A percentile compares a stretch with the other conserved stretches of the same genome.
phyloP scores from a whole-genome alignment of 30 jellyfish, hydroid and myxozoan genomes.

The Catostylus mosaicus region DNA sequence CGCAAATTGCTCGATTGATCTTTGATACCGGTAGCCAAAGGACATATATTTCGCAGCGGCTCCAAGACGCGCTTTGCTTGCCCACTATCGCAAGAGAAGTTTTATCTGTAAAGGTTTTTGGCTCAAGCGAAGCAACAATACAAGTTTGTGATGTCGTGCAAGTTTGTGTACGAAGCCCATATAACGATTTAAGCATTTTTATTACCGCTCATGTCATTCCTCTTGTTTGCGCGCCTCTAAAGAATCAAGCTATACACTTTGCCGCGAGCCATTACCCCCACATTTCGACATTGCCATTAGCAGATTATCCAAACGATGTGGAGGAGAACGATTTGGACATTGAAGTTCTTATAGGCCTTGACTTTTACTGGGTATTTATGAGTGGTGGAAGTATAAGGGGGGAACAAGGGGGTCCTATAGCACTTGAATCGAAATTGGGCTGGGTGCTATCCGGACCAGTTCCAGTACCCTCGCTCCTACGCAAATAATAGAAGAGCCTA shows the following conservation, averaged over 20 bases:
- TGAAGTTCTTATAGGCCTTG: slow-evolving; percentile 44
- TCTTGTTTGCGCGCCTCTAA: slow-evolving; percentile 23
- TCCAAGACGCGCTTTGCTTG: background rate
- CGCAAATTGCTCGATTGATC: background rate
- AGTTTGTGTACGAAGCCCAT: slow-evolving; percentile 39
- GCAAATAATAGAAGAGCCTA: slow-evolving; percentile 20
- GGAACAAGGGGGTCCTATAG: slow-evolving; percentile 41
- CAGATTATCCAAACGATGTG: slow-evolving; percentile 24
- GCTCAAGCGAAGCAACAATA: slow-evolving; percentile 3
- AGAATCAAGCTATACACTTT: slow-evolving; percentile 28
- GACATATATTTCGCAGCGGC: too few relatives aligned
- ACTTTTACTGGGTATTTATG: slow-evolving; percentile 33
- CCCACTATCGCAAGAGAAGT: slow-evolving; percentile 30
- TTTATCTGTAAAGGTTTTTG: slow-evolving; percentile 1
- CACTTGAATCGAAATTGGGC: slow-evolving; percentile 30
- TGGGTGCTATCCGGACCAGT: slow-evolving; percentile 38
- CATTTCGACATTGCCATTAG: slow-evolving; percentile 21
- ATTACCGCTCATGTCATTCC: slow-evolving; percentile 62
- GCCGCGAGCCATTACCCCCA: slow-evolving; percentile 46
- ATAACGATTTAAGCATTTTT: slow-evolving; percentile 2
- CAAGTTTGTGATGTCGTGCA: slow-evolving; percentile 22
- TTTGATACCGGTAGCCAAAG: slow-evolving; percentile 37
- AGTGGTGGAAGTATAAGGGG: slow-evolving; percentile 35
- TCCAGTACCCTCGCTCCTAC: slow-evolving; percentile 22
- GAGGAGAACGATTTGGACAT: slow-evolving; percentile 7